Base-by-base conservation (phyloP, 2,797 vertebrate genomes). In the Microtus obscurus region DNA sequence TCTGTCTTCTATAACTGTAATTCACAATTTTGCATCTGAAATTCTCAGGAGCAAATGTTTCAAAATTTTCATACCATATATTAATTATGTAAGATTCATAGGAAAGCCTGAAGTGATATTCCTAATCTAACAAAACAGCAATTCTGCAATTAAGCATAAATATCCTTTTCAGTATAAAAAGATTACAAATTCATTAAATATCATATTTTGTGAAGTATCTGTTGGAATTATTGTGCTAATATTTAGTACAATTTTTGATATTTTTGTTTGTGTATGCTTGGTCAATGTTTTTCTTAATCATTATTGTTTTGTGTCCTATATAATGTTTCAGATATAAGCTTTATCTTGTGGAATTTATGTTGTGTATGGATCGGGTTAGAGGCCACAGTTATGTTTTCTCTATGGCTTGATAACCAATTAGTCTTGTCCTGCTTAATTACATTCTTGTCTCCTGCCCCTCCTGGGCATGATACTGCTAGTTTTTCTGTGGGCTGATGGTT, bases 1-100 rank as follows among this genome's bases (percentile, higher is more conserved):
- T 40, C 19, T 93, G 67, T 82, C 51, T 21, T 93, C 19, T 21
- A 48, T 40, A 51, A 63, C 40, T 79, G 59, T n/a, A 86, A 48
- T 73, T 21, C 27, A 59, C 45, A 89, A 74, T 80, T 61, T n/a
- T 87, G 83, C 74, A 73, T 87, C 48, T 90, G 81, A 87, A 90
- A 94, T 40, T 92, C 43, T 59, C 63, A n/a, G 59, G 63, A 94
- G 19, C 43, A 92, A 89, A 71, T 95, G 61, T 86, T 94, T 95
- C 59, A 81, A 69, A 92, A 76, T 56, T 63, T 34, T 34, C 81
- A 80, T 31, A 21, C 34, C 8, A n/a, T 48, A 43, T 43, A 71
- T 85, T 79, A 67, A 78, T 85, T 74, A 74, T 40, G 27, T 69
- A 89, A 76, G 16, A 86, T 87, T 61, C 61, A 56, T 48, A 27